These are phyloP conservation scores for Drosophila subsilvestris DNA, from an alignment of 2,888 invertebrate genomes.

Conservation along the genomic window DNA sequence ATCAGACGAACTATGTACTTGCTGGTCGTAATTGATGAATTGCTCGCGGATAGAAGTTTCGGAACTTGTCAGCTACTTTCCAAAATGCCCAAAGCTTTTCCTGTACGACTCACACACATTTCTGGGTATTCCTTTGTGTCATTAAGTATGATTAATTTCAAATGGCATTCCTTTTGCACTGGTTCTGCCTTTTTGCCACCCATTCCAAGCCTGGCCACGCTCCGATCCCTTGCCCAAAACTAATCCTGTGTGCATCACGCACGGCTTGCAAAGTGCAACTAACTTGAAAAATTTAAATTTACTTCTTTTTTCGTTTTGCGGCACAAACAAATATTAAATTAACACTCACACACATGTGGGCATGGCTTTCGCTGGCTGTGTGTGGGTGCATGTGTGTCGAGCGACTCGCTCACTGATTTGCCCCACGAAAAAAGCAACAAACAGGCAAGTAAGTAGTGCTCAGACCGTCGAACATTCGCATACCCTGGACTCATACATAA, in stretches of 20 bases:
- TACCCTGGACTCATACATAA: background rate
- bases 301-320: conserved; percentile 17
- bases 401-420: conserved; percentile 51
- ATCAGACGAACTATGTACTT: background rate
- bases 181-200: background rate
- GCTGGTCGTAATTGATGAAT: conserved; percentile 33
- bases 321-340: conserved; percentile 63
- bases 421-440: conserved; percentile 24
- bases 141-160: background rate
- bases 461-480: background rate
- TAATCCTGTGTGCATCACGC: background rate
- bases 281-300: conserved; percentile 35
- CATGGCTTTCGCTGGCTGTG: conserved; percentile 1
- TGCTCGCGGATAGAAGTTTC: conserved; percentile 8
- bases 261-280: conserved; percentile 25
- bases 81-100: too few relatives aligned
- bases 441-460: background rate
- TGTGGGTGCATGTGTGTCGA: conserved; percentile 15
- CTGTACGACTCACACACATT: background rate
- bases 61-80: too few relatives aligned
- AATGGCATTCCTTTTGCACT: background rate
- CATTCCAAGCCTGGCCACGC: background rate
- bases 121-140: background rate
- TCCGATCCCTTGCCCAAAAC: background rate
- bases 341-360: conserved; percentile 47